Percentiles rank a stretch among this genome's conserved stretches.
Conservation (phyloP, 2,113 vertebrate species). For the Tetraodon nigroviridis region DNA sequence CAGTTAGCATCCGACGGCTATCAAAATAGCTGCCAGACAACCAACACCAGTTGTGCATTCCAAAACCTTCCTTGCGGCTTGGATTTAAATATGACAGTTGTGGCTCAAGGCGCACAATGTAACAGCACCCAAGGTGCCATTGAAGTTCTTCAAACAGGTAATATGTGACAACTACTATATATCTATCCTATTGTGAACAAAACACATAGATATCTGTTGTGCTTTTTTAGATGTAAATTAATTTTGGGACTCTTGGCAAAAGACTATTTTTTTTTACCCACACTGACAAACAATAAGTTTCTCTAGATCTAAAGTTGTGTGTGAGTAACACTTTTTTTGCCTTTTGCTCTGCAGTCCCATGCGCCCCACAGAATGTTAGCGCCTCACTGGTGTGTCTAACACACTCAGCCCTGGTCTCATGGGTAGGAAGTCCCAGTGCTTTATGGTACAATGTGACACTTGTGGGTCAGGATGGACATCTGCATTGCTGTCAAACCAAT, state of each 20-base stretch:
- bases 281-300: no score
- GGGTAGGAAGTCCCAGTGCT: conserved; percentile 42
- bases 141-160: no score
- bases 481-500: conserved; percentile 32
- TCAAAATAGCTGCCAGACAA: conserved; percentile 35
- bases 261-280: no score
- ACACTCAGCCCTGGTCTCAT: conserved; percentile 53
- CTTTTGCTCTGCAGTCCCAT: conserved; percentile 51
- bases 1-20: conserved; percentile 28
- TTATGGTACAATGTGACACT: conserved; percentile 51
- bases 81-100: conserved; percentile 51
- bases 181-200: no score
- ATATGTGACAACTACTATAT: no score
- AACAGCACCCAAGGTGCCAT: conserved; percentile 39
- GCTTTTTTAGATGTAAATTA: no score
- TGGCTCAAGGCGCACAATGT: conserved; percentile 45
- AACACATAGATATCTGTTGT: no score
- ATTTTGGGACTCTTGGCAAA: no score
- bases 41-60: conserved; percentile 45
- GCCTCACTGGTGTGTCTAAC: conserved; percentile 46
- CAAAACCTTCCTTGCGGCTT: conserved; percentile 62
- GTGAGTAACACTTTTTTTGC: not conserved
- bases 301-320: no score
- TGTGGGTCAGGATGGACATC: conserved; percentile 26
- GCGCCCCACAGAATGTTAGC: conserved; percentile 60